phyloP scores from a whole-genome alignment of 2,888 invertebrate species.

The Leptogaster cylindrica region DNA sequence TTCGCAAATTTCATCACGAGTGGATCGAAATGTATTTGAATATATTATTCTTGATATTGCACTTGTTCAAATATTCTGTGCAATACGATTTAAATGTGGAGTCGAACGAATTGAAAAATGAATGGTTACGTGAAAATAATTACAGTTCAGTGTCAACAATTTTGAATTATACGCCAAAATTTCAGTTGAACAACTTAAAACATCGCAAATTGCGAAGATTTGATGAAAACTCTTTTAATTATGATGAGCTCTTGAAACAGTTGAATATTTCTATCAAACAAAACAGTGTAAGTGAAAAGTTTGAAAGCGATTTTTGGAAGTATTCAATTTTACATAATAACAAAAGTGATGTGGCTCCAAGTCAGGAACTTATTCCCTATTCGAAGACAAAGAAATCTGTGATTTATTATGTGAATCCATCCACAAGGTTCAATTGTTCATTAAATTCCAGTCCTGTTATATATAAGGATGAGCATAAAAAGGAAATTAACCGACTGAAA shows the following conservation, averaged over 20 bases:
- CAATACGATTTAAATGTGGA: too few relatives aligned
- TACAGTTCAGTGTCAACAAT: background rate
- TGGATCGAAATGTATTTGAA: constrained; percentile 3
- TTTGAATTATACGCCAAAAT: constrained; percentile 7
- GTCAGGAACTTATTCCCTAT: too few relatives aligned
- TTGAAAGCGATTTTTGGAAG: too few relatives aligned
- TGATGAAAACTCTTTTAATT: too few relatives aligned
- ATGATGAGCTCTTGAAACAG: too few relatives aligned
- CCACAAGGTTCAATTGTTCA: background rate
- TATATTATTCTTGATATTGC: background rate
- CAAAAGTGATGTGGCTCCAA: too few relatives aligned
- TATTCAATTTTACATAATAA: too few relatives aligned
- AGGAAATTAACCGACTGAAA: constrained; percentile 52
- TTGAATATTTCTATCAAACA: too few relatives aligned
- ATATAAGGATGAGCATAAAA: constrained; percentile 58
- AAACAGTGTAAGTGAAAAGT: too few relatives aligned
- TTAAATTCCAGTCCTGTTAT: constrained; percentile 47
- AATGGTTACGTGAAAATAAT: too few relatives aligned
- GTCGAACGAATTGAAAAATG: too few relatives aligned
- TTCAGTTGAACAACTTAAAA: constrained; percentile 19
- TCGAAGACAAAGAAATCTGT: constrained; percentile 58
- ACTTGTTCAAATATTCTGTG: too few relatives aligned
- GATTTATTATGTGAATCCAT: constrained; percentile 50
- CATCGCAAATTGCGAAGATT: background rate
- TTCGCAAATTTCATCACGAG: background rate